Conservation (phyloP, 2,888 invertebrate genomes). For the Achlya flavicornis region DNA sequence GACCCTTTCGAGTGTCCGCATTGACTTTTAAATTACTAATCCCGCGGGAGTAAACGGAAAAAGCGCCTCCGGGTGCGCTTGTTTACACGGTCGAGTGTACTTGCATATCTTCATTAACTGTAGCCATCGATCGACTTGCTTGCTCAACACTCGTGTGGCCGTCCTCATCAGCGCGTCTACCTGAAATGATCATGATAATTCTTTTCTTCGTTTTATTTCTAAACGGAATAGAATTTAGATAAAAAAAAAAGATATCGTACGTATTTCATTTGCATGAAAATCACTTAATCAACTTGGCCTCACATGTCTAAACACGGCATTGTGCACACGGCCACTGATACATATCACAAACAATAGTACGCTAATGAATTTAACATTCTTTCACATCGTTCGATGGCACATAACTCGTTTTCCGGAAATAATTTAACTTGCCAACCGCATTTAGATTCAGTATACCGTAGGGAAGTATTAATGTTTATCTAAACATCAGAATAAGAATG, state of each 20-base stretch:
- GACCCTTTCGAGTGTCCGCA: slow-evolving; percentile 83
- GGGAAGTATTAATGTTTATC: slow-evolving; percentile 78
- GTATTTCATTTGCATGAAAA: slow-evolving; percentile 28
- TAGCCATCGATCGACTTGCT: slow-evolving; percentile 59
- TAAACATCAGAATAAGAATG: slow-evolving; percentile 78
- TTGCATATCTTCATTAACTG: slow-evolving; percentile 80
- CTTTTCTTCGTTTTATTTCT: slow-evolving; percentile 40
- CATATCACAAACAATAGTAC: slow-evolving; percentile 61
- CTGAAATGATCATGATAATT: slow-evolving; percentile 48
- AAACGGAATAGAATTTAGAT: slow-evolving; percentile 48
- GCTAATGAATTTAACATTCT: slow-evolving; percentile 70
- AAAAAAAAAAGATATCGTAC: slow-evolving; percentile 18
- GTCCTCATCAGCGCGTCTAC: slow-evolving; percentile 33
- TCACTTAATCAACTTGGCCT: slow-evolving; percentile 30
- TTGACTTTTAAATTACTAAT: slow-evolving; percentile 85
- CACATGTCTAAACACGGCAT: slow-evolving; percentile 52
- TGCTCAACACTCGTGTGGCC: slow-evolving; percentile 65
- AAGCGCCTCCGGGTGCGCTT: slow-evolving; percentile 68
- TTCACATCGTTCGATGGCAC: slow-evolving; percentile 57
- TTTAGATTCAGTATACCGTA: slow-evolving; percentile 57
- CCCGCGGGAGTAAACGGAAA: slow-evolving; percentile 79
- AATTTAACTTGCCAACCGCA: slow-evolving; percentile 71
- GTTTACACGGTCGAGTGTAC: slow-evolving; percentile 79
- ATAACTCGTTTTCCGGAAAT: slow-evolving; percentile 76
- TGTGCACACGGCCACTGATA: slow-evolving; percentile 60